These are phyloP conservation scores for Bellardia pandia DNA, from an alignment of 2,888 invertebrate genomes.

Conservation along the genomic window DNA sequence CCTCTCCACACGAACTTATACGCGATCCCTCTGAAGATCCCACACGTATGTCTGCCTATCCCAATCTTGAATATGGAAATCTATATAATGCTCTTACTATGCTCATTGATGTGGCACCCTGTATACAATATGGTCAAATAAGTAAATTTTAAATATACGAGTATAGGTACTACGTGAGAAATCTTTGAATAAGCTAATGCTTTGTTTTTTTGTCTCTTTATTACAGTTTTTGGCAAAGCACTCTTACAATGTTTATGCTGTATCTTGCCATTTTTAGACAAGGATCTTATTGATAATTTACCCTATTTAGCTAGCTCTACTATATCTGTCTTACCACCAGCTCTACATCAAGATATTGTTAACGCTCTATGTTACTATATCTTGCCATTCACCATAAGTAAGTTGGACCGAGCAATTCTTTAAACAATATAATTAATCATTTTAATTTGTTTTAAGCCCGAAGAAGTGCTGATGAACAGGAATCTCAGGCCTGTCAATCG, in stretches of 20 bases:
- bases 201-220: background rate
- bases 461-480: slow-evolving; percentile 88
- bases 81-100: slow-evolving; percentile 93
- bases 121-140: slow-evolving; percentile 94
- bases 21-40: slow-evolving; percentile 94
- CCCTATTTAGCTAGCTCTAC: slow-evolving; percentile 97
- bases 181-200: background rate
- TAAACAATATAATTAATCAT: background rate
- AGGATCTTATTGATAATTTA: slow-evolving; percentile 97
- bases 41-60: slow-evolving; percentile 95
- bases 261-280: slow-evolving; percentile 97
- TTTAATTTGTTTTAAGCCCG: slow-evolving; percentile 85
- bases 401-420: slow-evolving; percentile 82
- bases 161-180: background rate
- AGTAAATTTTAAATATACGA: slow-evolving; percentile 84
- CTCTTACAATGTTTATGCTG: slow-evolving; percentile 97
- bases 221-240: slow-evolving; percentile 95
- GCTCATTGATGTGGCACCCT: slow-evolving; percentile 95
- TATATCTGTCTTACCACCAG: slow-evolving; percentile 95
- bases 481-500: slow-evolving; percentile 92
- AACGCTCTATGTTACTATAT: slow-evolving; percentile 97
- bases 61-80: slow-evolving; percentile 98
- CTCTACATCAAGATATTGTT: slow-evolving; percentile 96
- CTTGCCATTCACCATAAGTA: slow-evolving; percentile 97
- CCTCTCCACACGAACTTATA: slow-evolving; percentile 95